These are phyloP conservation scores for Brachystomella parvula DNA, from an alignment of 1,140 invertebrate species.

Conservation along the genomic window DNA sequence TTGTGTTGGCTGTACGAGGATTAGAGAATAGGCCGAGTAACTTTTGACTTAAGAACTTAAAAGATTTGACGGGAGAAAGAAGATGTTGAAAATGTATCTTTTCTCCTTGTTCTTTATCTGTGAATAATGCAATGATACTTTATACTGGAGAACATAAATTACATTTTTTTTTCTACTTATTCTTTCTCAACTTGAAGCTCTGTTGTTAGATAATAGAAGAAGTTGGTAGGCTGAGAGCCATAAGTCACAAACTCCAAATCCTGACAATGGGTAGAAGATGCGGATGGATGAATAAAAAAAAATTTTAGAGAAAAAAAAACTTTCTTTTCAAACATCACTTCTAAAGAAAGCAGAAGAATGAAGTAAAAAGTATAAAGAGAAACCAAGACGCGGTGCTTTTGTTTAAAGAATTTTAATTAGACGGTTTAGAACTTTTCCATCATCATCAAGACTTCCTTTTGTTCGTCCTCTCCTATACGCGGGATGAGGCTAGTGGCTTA, in stretches of 20 bases:
- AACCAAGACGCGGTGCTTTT: background rate
- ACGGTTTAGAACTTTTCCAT: background rate
- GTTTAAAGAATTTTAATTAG: conserved; percentile 15
- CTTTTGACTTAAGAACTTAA: no score
- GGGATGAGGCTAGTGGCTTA: background rate
- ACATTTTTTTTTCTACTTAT: no score
- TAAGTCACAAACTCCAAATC: conserved; percentile 4
- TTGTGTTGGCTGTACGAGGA: no score
- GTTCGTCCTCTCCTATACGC: no score
- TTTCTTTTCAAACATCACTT: background rate
- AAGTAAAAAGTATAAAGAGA: background rate
- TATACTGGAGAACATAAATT: conserved; percentile 4
- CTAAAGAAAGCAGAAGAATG: background rate
- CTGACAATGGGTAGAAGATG: no score
- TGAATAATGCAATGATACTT: conserved; percentile 12
- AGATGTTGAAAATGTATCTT: conserved; percentile 12
- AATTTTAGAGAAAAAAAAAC: background rate
- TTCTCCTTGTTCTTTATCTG: conserved; percentile 10
- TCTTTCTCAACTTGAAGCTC: no score
- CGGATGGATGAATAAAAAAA: conserved; percentile 1
- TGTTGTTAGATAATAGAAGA: background rate
- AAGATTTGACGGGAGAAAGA: no score
- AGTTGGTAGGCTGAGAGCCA: background rate
- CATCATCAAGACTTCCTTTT: background rate
- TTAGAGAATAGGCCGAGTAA: no score